Evolutionary conservation across 1,140 invertebrate genomes (phyloP).

Genomic region (Diuraphis noxia): DNA sequence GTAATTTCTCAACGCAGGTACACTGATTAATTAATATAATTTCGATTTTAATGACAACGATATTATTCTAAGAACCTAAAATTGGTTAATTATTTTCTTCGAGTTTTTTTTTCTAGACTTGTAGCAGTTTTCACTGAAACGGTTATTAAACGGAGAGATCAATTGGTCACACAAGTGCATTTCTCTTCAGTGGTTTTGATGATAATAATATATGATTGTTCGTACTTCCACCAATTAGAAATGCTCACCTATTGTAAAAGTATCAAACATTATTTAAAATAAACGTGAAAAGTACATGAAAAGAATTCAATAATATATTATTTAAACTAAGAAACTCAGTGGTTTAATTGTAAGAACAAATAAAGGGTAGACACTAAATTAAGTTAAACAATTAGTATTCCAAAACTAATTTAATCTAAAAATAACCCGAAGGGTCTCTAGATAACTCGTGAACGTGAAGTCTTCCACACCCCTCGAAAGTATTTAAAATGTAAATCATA

Average conservation of each 20-base stretch:
- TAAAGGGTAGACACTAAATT: too few species aligned
- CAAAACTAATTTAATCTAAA: too few species aligned
- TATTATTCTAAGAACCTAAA: background rate
- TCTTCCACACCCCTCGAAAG: too few species aligned
- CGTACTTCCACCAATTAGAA: background rate
- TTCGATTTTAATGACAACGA: background rate
- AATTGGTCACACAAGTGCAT: background rate
- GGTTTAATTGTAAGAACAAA: too few species aligned
- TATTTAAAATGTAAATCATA: too few species aligned
- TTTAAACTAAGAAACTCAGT: background rate
- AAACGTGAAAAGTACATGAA: too few species aligned
- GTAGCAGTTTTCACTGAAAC: background rate
- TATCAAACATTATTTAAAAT: too few species aligned
- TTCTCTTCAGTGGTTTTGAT: background rate
- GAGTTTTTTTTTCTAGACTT: background rate
- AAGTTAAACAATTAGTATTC: too few species aligned
- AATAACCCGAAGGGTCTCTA: too few species aligned
- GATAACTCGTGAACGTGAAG: too few species aligned
- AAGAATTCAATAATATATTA: background rate
- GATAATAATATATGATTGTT: background rate
- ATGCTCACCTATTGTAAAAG: too few species aligned
- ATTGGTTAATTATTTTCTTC: background rate
- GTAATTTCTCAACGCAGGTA: background rate
- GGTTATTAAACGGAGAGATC: background rate
- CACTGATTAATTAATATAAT: background rate